A percentile compares a stretch with the other conserved stretches of the same genome.
These are phyloP conservation scores for Himalopsyche phryganea DNA, from an alignment of 1,140 invertebrate genomes.

Conservation along the genomic window DNA sequence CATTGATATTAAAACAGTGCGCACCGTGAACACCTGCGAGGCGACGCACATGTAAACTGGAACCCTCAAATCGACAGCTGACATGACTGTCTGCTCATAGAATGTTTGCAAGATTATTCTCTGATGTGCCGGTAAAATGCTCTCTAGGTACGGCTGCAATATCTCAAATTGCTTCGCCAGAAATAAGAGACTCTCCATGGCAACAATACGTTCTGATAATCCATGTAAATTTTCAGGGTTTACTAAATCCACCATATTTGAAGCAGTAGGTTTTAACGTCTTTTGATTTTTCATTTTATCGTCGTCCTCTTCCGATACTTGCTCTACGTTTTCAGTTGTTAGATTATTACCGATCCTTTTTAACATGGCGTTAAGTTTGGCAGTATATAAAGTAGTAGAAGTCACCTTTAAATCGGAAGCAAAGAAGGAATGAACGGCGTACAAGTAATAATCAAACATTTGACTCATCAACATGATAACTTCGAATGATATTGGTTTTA, in stretches of 20 bases:
- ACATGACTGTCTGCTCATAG: constrained; percentile 69
- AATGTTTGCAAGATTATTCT: constrained; percentile 72
- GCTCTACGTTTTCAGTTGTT: constrained; percentile 36
- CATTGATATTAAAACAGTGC: constrained; percentile 78
- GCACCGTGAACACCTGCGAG: constrained; percentile 74
- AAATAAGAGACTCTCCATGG: constrained; percentile 89
- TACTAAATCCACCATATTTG: constrained; percentile 68
- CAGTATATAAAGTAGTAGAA: constrained; percentile 57
- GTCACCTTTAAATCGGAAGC: constrained; percentile 53
- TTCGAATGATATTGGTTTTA: constrained; percentile 88
- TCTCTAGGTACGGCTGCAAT: constrained; percentile 77
- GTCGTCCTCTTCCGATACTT: constrained; percentile 35
- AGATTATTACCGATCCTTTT: constrained; percentile 71
- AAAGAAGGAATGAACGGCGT: constrained; percentile 88
- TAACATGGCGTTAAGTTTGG: constrained; percentile 69
- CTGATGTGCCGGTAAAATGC: constrained; percentile 61
- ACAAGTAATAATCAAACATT: constrained; percentile 94
- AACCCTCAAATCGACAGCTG: constrained; percentile 69
- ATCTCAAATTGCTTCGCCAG: constrained; percentile 82
- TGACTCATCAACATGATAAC: constrained; percentile 89
- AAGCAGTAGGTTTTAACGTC: constrained; percentile 62
- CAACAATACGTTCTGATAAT: constrained; percentile 81
- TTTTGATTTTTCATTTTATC: constrained; percentile 44
- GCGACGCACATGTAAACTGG: constrained; percentile 85
- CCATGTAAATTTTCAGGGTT: constrained; percentile 74